Base-by-base conservation (phyloP, 1,140 invertebrate genomes). In the Drosophila arizonae region DNA sequence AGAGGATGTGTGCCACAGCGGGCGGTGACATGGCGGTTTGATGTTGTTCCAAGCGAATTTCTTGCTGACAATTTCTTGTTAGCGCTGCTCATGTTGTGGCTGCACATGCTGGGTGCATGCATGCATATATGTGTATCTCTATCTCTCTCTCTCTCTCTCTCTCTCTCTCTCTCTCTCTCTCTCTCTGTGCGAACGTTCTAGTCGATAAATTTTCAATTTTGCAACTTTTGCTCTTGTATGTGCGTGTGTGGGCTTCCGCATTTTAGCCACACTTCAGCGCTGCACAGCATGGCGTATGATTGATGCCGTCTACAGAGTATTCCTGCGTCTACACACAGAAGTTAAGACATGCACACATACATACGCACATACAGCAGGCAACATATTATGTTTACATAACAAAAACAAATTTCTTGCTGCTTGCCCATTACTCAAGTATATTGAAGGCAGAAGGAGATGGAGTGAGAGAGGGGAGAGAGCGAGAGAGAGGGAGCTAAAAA, bases 161-260 rank as follows among this genome's bases (percentile, higher is more conserved):
- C 17, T 57, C n/a, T 46, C 43, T 70, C 43, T 79, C 5, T 33
- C 6, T 33, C 6, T 33, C 2, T 33, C 10, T 68, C 17, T 57
- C n/a, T 46, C 43, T 70, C 43, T 79, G 72, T 79, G 65, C 61
- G 57, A 24, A 3, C 56, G 70, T 88, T 88, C 80, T 82, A 82
- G 79, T 84, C 84, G 84, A 88, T 88, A 88, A 88, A 88, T 84
- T 88, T 88, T 88, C 84, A 88, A 88, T 88, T 88, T 88, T 65
- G 62, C 46, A 74, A 85, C 46, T 67, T 66, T 45, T 58, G 52
- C 45, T 2, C 9, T 69, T 15, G 24, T n/a, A 65, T 64, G 30
- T 36, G 50, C 54, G 46, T 64, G 30, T 46, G 50, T 51, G 58
- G 51, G 79, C 79, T 84, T 88, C 84, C 84, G 73, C 79, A 76